phyloP scores from a whole-genome alignment of 2,113 vertebrate genomes.

The Nothobranchius furzeri region DNA sequence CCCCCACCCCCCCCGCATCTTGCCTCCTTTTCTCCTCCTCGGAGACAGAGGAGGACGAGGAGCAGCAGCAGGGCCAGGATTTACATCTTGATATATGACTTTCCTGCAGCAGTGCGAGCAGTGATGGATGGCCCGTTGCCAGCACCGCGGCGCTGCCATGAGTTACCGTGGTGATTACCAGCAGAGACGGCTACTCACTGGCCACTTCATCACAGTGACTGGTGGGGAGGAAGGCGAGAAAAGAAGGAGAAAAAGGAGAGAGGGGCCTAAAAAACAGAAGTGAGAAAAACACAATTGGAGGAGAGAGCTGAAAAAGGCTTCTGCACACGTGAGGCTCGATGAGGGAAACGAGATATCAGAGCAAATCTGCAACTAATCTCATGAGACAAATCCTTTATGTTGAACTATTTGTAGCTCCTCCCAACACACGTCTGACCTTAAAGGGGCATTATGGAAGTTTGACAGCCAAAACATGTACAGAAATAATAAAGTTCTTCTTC shows the following conservation, averaged over 20 bases:
- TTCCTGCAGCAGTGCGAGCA: constrained; percentile 53
- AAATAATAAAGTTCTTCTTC: too few relatives aligned
- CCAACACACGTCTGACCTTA: too few relatives aligned
- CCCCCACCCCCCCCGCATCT: neutral
- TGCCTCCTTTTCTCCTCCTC: neutral
- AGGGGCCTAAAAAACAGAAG: constrained; percentile 39
- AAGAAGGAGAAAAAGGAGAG: constrained; percentile 44
- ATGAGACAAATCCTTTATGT: too few relatives aligned
- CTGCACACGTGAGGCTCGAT: constrained; percentile 21
- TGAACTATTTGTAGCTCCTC: too few relatives aligned
- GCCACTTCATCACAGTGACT: constrained; percentile 79
- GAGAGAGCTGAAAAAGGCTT: constrained; percentile 17
- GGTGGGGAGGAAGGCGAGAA: constrained; percentile 45
- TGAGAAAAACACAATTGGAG: constrained; percentile 48
- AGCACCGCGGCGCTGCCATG: constrained; percentile 56
- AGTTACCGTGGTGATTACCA: constrained; percentile 80
- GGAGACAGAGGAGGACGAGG: constrained; percentile 42
- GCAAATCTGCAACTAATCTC: too few relatives aligned
- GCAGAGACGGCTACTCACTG: constrained; percentile 73
- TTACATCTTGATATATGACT: constrained; percentile 76
- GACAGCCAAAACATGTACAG: too few relatives aligned
- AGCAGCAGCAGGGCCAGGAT: constrained; percentile 65
- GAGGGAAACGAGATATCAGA: constrained; percentile 7
- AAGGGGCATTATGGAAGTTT: too few relatives aligned
- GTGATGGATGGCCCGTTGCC: constrained; percentile 72